A percentile compares a stretch with the other conserved stretches of the same genome.
Evolutionary conservation across 1,140 invertebrate genomes (phyloP).

Genomic region (Drosophila paulistorum): DNA sequence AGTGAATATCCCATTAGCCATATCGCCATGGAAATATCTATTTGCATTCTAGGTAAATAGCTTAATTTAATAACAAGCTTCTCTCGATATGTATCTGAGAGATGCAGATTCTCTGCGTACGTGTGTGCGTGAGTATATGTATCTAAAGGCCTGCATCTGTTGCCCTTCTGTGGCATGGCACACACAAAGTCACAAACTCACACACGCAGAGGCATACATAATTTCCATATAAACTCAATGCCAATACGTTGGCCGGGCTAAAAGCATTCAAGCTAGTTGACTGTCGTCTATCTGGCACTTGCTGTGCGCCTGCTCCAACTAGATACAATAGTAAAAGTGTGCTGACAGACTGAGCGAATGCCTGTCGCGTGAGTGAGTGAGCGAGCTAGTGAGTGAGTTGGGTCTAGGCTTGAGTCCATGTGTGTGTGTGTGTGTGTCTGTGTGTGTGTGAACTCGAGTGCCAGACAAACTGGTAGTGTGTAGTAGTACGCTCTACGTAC

Average conservation of each 20-base stretch:
- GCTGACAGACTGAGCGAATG: slow-evolving; percentile 49
- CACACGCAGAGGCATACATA: not conserved
- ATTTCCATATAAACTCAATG: slow-evolving; percentile 25
- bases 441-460: slow-evolving; percentile 41
- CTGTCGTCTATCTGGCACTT: slow-evolving; percentile 44
- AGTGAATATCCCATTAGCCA: too few species aligned
- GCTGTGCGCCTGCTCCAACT: slow-evolving; percentile 80
- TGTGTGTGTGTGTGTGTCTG: slow-evolving; percentile 24
- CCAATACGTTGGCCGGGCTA: slow-evolving; percentile 56
- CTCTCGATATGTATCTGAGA: not conserved
- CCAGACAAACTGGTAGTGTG: slow-evolving; percentile 47
- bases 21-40: not conserved
- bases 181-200: not conserved
- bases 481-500: slow-evolving; percentile 32
- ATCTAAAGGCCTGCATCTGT: slow-evolving; percentile 5
- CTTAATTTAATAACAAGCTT: not conserved
- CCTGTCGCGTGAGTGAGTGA: slow-evolving; percentile 21
- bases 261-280: slow-evolving; percentile 30
- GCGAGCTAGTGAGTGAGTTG: slow-evolving; percentile 14
- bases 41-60: not conserved
- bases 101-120: slow-evolving; percentile 1
- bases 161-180: not conserved
- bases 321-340: slow-evolving; percentile 83
- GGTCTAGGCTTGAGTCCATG: slow-evolving; percentile 1
- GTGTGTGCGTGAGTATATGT: not conserved